These are phyloP conservation scores for Eulimnadia texana DNA, from an alignment of 1,140 invertebrate genomes.

Conservation along the genomic window DNA sequence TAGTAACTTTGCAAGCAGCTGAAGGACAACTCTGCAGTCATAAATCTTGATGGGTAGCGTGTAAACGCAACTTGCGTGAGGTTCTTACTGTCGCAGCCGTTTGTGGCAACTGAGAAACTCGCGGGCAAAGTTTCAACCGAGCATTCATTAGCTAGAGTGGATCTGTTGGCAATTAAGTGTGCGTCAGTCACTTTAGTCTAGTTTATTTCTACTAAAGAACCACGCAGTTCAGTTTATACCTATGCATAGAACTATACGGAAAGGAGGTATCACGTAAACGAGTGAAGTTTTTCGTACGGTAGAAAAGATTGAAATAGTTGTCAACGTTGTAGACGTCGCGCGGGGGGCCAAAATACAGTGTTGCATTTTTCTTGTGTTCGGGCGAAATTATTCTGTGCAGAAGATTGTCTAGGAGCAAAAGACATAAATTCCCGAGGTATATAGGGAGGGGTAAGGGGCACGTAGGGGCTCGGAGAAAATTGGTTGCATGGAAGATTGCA, in stretches of 20 bases:
- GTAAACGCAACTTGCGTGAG: neutral
- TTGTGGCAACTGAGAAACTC: neutral
- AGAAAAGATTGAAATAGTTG: too few relatives aligned
- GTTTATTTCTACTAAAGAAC: too few relatives aligned
- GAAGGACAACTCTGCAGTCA: neutral
- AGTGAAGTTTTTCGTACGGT: too few relatives aligned
- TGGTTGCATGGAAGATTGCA: neutral
- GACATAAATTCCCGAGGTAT: neutral
- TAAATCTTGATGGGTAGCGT: neutral
- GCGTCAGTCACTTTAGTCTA: too few relatives aligned
- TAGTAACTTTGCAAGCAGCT: neutral
- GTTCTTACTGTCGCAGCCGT: neutral
- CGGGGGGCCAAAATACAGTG: too few relatives aligned
- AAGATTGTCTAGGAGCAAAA: too few relatives aligned
- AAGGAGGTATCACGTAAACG: too few relatives aligned
- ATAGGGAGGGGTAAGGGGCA: neutral
- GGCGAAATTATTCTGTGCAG: too few relatives aligned
- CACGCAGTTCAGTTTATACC: too few relatives aligned
- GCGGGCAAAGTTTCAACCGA: neutral
- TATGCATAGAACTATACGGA: too few relatives aligned
- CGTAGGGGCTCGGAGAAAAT: neutral
- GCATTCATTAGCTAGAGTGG: neutral
- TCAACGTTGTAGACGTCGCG: too few relatives aligned
- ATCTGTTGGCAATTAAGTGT: neutral
- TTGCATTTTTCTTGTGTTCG: too few relatives aligned